Conservation (phyloP, 2,113 vertebrate genomes). For the Abramis brama region DNA sequence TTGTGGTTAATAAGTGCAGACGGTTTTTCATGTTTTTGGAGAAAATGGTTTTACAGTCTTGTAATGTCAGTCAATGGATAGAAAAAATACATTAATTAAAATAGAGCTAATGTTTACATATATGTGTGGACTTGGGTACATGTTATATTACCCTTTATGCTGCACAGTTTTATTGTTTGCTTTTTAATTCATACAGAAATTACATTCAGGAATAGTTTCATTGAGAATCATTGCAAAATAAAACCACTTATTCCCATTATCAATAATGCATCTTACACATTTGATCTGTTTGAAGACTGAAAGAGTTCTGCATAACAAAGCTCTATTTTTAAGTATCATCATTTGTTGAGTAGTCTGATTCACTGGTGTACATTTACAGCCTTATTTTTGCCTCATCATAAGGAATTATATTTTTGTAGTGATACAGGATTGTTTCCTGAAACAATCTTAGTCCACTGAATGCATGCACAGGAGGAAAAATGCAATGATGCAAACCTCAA, state of each 20-base stretch:
- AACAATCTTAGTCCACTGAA: not conserved
- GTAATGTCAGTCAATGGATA: not conserved
- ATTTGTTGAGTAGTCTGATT: constrained; percentile 22
- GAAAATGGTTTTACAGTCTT: not conserved
- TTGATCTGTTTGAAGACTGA: constrained; percentile 12
- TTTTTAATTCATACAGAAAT: not conserved
- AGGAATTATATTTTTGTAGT: not conserved
- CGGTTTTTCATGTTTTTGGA: not conserved
- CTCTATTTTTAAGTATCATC: constrained; percentile 13
- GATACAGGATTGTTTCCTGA: constrained; percentile 15
- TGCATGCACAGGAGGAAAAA: not conserved
- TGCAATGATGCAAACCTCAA: constrained; percentile 10
- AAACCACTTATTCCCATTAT: not conserved
- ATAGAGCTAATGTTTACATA: not conserved
- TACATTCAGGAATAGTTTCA: not conserved
- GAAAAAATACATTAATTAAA: not conserved
- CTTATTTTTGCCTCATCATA: not conserved
- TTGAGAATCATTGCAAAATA: not conserved
- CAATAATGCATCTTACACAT: not conserved
- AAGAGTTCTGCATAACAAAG: constrained; percentile 16
- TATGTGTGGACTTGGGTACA: not conserved
- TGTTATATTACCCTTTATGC: not conserved
- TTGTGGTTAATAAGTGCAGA: not conserved
- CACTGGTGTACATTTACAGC: constrained; percentile 11
- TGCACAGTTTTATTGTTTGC: not conserved